A percentile compares a stretch with the other conserved stretches of the same genome.
These are phyloP conservation scores for Trachythela sp. DNA, from an alignment of 64 coral and sea anemone species.

Conservation along the genomic window DNA sequence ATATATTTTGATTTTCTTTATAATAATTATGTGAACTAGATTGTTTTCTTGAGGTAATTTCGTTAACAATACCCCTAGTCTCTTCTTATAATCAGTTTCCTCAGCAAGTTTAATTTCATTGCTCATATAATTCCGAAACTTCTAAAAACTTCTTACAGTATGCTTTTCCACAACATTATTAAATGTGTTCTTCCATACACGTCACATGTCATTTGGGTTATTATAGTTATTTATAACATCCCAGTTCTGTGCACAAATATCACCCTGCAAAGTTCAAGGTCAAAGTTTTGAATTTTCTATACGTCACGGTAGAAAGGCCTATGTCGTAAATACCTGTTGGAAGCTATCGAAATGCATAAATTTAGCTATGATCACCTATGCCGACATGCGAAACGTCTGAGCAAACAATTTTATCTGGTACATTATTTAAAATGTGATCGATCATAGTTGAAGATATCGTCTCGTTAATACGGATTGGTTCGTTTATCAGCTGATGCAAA, in stretches of 20 bases:
- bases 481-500: conserved; percentile 42
- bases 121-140: not conserved
- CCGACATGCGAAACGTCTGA: conserved; percentile 49
- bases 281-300: conserved; percentile 52
- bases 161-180: conserved; percentile 8
- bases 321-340: not conserved
- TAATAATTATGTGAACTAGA: not conserved
- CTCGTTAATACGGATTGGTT: conserved; percentile 53
- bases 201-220: no score
- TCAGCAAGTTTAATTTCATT: no score
- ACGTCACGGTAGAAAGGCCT: conserved; percentile 23
- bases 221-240: no score
- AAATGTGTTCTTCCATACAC: no score
- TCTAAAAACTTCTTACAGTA: conserved; percentile 13
- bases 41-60: conserved; percentile 46
- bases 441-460: conserved; percentile 50
- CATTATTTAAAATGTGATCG: conserved; percentile 53
- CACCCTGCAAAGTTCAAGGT: conserved; percentile 19
- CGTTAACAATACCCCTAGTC: conserved; percentile 48
- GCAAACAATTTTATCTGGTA: conserved; percentile 42
- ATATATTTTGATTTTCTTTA: conserved; percentile 30
- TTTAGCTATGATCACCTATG: conserved; percentile 51
- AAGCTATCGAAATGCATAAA: conserved; percentile 40
- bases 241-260: no score
- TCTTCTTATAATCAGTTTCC: not conserved